A percentile compares a stretch with the other conserved stretches of the same genome.
phyloP scores from a whole-genome alignment of 1,140 invertebrate species.

The Danaus melanippus region DNA sequence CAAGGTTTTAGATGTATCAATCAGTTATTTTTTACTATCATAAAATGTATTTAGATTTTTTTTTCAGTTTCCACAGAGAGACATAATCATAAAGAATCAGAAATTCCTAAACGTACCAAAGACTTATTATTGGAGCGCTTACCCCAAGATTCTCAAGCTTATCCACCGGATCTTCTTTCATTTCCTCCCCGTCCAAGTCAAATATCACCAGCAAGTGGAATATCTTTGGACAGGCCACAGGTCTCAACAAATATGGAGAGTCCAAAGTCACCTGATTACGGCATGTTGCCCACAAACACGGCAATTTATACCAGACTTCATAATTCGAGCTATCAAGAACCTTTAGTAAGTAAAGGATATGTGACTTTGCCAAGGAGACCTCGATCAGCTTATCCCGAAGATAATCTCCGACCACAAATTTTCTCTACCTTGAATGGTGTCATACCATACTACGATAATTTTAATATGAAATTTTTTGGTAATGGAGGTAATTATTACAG shows the following conservation, averaged over 20 bases:
- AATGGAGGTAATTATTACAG: slow-evolving; percentile 84
- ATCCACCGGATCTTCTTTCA: slow-evolving; percentile 86
- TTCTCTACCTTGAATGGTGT: slow-evolving; percentile 71
- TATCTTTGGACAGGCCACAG: slow-evolving; percentile 72
- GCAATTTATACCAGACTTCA: slow-evolving; percentile 78
- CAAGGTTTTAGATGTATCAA: too few species aligned
- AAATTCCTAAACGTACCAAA: slow-evolving; percentile 59
- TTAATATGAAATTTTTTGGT: slow-evolving; percentile 84
- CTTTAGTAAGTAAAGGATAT: slow-evolving; percentile 77
- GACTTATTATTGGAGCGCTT: slow-evolving; percentile 59
- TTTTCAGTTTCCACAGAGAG: slow-evolving; percentile 59
- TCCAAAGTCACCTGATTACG: slow-evolving; percentile 72
- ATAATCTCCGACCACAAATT: slow-evolving; percentile 63
- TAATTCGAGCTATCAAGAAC: slow-evolving; percentile 73
- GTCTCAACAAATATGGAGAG: slow-evolving; percentile 54
- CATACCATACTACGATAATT: slow-evolving; percentile 87
- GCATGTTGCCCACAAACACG: slow-evolving; percentile 71
- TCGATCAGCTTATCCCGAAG: slow-evolving; percentile 78
- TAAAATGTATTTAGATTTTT: not conserved
- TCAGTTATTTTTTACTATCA: too few species aligned
- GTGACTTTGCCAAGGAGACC: slow-evolving; percentile 88
- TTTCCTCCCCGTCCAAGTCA: slow-evolving; percentile 77
- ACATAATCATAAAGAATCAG: slow-evolving; percentile 72
- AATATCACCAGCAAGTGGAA: slow-evolving; percentile 78
- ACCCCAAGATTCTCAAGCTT: slow-evolving; percentile 69